Conservation (phyloP, 2,888 invertebrate genomes). For the Merodon equestris region DNA sequence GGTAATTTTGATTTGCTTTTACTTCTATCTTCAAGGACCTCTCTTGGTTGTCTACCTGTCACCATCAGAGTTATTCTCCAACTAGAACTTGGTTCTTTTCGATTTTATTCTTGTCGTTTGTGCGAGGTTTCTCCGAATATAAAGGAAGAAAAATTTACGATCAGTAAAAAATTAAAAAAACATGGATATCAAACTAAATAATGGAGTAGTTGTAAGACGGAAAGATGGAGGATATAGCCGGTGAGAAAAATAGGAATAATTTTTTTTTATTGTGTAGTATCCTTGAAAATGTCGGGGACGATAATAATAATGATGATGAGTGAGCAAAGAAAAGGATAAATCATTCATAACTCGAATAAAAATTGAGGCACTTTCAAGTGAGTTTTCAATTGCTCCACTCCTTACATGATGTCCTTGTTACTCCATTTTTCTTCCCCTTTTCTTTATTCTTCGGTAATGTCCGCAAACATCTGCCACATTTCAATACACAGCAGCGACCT, state of each 20-base stretch:
- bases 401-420: no score
- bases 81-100: slow-evolving; percentile 6
- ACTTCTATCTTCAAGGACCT: background rate
- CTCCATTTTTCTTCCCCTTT: no score
- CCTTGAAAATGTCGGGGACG: no score
- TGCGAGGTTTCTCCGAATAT: slow-evolving; percentile 18
- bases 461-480: no score
- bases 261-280: no score
- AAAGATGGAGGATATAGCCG: background rate
- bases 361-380: no score
- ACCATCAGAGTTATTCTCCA: slow-evolving; percentile 61
- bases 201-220: slow-evolving; percentile 36
- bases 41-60: slow-evolving; percentile 55
- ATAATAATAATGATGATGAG: slow-evolving; percentile 38
- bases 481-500: no score
- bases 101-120: slow-evolving; percentile 22
- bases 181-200: slow-evolving; percentile 59
- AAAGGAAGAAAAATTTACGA: slow-evolving; percentile 32
- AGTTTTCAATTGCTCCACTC: no score
- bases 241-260: no score
- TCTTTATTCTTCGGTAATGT: no score
- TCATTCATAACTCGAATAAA: no score
- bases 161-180: slow-evolving; percentile 15
- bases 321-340: slow-evolving; percentile 34
- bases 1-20: slow-evolving; percentile 60